Evolutionary conservation across 2,797 vertebrate genomes (phyloP).

Genomic region (Molossus molossus): DNA sequence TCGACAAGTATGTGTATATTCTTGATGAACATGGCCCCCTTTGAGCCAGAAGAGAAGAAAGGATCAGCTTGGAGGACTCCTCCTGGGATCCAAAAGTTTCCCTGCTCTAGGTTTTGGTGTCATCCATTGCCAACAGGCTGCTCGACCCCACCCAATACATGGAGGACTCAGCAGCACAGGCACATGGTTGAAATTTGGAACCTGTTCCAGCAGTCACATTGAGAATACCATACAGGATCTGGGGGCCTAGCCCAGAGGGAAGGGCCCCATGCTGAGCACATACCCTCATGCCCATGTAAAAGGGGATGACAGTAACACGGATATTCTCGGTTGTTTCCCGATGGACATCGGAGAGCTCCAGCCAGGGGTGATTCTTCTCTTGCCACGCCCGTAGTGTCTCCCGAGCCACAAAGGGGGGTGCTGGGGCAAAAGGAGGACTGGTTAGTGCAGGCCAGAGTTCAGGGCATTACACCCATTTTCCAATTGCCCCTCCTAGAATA

Average conservation of each 20-base stretch:
- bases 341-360: slow-evolving; percentile 98
- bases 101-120: neutral
- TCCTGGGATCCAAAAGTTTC: neutral
- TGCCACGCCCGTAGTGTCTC: slow-evolving; percentile 98
- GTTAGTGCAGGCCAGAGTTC: neutral
- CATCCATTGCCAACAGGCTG: neutral
- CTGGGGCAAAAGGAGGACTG: neutral
- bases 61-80: neutral
- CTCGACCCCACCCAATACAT: neutral
- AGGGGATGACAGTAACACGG: slow-evolving; percentile 98
- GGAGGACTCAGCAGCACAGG: neutral
- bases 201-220: neutral
- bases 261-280: slow-evolving; percentile 56
- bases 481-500: slow-evolving; percentile 9
- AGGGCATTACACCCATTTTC: neutral
- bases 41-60: neutral
- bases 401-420: slow-evolving; percentile 95
- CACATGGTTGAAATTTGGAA: neutral
- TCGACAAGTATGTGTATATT: neutral
- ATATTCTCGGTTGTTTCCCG: slow-evolving; percentile 98
- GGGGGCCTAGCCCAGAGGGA: neutral
- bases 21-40: slow-evolving; percentile 1
- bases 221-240: neutral
- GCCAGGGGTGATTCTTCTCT: slow-evolving; percentile 99
- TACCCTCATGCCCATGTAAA: slow-evolving; percentile 99